These are phyloP conservation scores for Anolis sagrei DNA, from an alignment of 2,113 vertebrate genomes.

Conservation along the genomic window DNA sequence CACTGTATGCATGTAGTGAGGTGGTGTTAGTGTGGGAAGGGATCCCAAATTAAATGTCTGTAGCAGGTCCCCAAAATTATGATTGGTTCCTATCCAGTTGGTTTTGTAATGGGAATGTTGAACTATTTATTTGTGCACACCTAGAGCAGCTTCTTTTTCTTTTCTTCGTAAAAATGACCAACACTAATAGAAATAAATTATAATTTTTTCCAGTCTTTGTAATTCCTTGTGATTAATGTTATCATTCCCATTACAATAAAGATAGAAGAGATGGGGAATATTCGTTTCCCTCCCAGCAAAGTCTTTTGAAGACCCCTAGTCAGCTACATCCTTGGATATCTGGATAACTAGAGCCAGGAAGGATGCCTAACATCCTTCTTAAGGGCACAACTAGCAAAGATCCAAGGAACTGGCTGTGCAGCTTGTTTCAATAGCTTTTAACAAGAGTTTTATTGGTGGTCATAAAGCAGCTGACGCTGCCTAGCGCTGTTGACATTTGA, in stretches of 20 bases:
- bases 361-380: too few species aligned
- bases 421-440: neutral
- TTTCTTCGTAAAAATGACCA: neutral
- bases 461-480: neutral
- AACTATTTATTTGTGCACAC: neutral
- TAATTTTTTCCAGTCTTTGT: neutral
- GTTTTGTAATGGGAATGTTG: neutral
- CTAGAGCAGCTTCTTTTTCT: neutral
- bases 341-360: accelerated
- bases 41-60: too few species aligned
- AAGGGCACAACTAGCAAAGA: too few species aligned
- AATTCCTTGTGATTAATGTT: too few species aligned
- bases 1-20: too few species aligned
- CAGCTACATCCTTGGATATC: neutral
- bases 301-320: neutral
- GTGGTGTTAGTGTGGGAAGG: too few species aligned
- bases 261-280: neutral
- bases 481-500: neutral
- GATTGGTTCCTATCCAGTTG: too few species aligned
- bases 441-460: neutral
- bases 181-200: neutral
- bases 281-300: neutral
- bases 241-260: too few species aligned
- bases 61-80: too few species aligned
- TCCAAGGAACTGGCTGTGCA: neutral